phyloP scores from a whole-genome alignment of 35 echinoderm and acorn worm genomes.

The Ptychodera flava region DNA sequence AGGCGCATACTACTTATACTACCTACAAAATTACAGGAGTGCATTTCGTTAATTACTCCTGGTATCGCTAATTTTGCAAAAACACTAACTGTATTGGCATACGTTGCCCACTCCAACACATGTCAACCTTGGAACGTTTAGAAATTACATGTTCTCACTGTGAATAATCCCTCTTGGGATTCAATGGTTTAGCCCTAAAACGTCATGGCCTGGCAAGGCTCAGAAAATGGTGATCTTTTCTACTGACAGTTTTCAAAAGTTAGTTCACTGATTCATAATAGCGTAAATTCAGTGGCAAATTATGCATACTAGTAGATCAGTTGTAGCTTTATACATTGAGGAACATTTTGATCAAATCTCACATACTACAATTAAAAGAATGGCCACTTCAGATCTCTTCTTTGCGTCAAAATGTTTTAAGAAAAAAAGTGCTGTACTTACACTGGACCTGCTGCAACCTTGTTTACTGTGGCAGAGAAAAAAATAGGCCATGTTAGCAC shows the following conservation, averaged over 20 bases:
- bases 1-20: background rate
- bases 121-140: background rate
- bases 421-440: background rate
- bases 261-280: background rate
- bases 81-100: background rate
- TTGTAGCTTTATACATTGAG: background rate
- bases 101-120: no score
- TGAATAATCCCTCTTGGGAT: background rate
- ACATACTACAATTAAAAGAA: background rate
- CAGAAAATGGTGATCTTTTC: background rate
- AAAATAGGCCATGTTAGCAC: no score
- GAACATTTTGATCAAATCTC: background rate
- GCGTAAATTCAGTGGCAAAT: background rate
- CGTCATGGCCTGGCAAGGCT: background rate
- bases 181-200: background rate
- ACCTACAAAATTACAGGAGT: background rate
- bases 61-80: background rate
- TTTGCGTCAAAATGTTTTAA: no score
- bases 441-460: background rate
- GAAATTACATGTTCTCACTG: background rate
- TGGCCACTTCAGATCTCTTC: background rate
- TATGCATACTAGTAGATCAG: background rate
- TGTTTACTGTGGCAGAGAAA: no score
- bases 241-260: background rate
- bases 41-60: background rate